Conservation (phyloP, 2,797 vertebrate species). For the Garrulus glandarius region DNA sequence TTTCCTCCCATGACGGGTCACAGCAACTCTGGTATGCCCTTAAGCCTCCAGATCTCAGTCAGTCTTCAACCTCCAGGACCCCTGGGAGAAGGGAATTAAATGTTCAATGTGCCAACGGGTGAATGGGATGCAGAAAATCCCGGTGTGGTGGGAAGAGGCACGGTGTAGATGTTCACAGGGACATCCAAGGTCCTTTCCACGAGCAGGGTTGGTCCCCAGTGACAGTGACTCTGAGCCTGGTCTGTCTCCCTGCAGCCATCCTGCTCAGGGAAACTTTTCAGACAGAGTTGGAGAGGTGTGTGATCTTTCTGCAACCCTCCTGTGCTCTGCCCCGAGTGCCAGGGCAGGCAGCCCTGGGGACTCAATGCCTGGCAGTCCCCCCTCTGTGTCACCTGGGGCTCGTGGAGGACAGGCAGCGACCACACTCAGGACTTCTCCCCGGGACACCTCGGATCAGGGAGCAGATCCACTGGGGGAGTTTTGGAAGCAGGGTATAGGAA, state of each 20-base stretch:
- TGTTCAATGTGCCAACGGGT: rapidly evolving
- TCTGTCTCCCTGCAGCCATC: not conserved
- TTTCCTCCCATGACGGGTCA: not conserved
- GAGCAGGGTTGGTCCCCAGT: not conserved
- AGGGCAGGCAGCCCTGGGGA: not conserved
- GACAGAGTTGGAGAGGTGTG: not conserved
- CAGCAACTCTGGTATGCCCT: not conserved
- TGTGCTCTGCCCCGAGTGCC: not conserved
- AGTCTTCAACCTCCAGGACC: not conserved
- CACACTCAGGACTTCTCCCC: rapidly evolving
- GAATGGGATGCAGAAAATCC: not conserved
- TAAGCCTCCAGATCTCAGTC: not conserved
- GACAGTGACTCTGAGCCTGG: not conserved
- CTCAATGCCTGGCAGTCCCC: not conserved
- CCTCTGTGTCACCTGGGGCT: rapidly evolving
- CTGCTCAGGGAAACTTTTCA: constrained; percentile 18
- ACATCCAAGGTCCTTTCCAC: not conserved
- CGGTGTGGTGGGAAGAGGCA: rapidly evolving
- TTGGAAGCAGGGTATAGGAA: not conserved
- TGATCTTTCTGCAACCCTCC: not conserved
- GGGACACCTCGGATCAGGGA: rapidly evolving
- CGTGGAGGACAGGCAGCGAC: rapidly evolving
- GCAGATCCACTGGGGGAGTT: rapidly evolving
- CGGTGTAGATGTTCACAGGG: rapidly evolving
- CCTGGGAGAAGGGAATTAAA: not conserved